A percentile compares a stretch with the other conserved stretches of the same genome.
Evolutionary conservation across 2,888 invertebrate species (phyloP).

Genomic region (Lacanobia wlatinum): DNA sequence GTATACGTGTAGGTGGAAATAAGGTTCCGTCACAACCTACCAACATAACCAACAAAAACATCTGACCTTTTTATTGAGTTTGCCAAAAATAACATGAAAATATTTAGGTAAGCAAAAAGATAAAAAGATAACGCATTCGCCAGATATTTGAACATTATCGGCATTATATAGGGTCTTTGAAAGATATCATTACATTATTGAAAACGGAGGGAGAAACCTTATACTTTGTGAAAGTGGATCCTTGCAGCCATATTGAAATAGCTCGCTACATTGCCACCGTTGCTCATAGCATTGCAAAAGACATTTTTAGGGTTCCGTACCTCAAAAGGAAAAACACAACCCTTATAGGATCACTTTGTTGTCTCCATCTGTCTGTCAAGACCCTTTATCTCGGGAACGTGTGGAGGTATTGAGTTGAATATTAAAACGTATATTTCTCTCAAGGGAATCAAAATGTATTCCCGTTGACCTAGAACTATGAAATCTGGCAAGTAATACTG

Average conservation of each 20-base stretch:
- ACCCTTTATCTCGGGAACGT: too few species aligned
- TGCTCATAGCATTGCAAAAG: neutral
- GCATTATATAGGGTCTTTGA: slow-evolving; percentile 1
- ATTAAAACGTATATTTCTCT: too few species aligned
- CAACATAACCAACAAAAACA: neutral
- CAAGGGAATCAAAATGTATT: too few species aligned
- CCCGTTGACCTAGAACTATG: too few species aligned
- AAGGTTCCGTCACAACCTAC: too few species aligned
- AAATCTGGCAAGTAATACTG: too few species aligned
- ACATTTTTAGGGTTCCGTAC: too few species aligned
- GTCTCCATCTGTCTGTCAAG: too few species aligned
- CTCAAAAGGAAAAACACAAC: too few species aligned
- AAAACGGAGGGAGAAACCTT: slow-evolving; percentile 13
- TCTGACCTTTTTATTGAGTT: neutral
- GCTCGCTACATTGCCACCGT: neutral
- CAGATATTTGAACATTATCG: slow-evolving; percentile 28
- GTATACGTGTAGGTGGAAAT: too few species aligned
- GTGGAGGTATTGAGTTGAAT: too few species aligned
- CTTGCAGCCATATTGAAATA: slow-evolving; percentile 16
- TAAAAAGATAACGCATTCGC: slow-evolving; percentile 6
- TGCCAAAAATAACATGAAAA: slow-evolving; percentile 30
- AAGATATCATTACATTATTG: slow-evolving; percentile 39
- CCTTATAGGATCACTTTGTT: too few species aligned
- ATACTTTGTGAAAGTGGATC: slow-evolving; percentile 26
- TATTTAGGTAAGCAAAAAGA: slow-evolving; percentile 24